Conservation (phyloP, 2,888 invertebrate genomes). For the Amiota communis region DNA sequence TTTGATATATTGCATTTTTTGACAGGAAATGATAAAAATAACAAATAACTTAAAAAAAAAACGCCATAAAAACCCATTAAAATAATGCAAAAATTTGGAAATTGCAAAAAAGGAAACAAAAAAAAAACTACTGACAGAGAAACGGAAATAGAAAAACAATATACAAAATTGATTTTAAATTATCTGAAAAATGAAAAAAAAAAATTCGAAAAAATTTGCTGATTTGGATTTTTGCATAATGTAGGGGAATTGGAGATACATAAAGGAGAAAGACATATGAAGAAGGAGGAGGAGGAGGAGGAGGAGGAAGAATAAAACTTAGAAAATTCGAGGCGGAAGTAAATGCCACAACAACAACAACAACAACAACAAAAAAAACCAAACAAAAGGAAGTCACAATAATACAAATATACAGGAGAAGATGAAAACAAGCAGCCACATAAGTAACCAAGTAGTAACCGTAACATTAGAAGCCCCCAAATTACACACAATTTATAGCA, state of each 20-base stretch:
- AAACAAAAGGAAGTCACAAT: neutral
- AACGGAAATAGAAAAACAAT: constrained; percentile 19
- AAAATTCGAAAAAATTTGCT: neutral
- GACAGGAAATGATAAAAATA: too few relatives aligned
- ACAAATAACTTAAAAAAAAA: too few relatives aligned
- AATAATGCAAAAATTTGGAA: constrained; percentile 33
- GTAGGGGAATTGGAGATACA: neutral
- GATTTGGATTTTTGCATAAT: constrained; percentile 4
- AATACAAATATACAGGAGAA: neutral
- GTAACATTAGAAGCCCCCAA: constrained; percentile 35
- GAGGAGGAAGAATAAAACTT: neutral
- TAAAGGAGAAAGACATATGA: neutral
- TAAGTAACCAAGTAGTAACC: constrained; percentile 22
- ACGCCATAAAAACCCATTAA: constrained; percentile 1
- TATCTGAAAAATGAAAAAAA: constrained; percentile 30
- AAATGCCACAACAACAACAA: constrained; percentile 33
- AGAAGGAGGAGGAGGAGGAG: too few relatives aligned
- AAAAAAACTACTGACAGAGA: too few relatives aligned
- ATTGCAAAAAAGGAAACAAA: too few relatives aligned
- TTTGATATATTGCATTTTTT: too few relatives aligned
- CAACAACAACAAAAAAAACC: too few relatives aligned
- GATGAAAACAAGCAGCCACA: constrained; percentile 12
- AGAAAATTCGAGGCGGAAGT: too few relatives aligned
- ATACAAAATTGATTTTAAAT: constrained; percentile 44
- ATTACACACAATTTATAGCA: neutral